These are phyloP conservation scores for Parnassius smintheus DNA, from an alignment of 2,888 invertebrate genomes.

Conservation along the genomic window DNA sequence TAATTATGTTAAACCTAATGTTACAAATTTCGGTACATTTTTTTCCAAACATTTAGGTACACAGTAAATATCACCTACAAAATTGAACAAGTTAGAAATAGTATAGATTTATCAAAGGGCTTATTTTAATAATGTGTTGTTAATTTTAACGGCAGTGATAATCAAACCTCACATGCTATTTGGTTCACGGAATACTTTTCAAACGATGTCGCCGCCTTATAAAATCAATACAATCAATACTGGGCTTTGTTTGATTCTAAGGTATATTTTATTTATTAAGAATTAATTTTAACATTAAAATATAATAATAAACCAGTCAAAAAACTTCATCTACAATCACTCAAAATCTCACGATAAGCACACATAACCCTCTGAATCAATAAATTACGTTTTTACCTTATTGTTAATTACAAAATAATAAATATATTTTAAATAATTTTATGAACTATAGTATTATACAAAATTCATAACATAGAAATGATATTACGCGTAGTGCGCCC, in stretches of 20 bases:
- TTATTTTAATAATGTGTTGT: conserved; percentile 62
- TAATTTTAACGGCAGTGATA: conserved; percentile 75
- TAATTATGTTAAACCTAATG: conserved; percentile 59
- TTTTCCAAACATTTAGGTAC: conserved; percentile 75
- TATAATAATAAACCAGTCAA: conserved; percentile 58
- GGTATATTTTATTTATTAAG: conserved; percentile 48
- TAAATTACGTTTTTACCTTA: conserved; percentile 63
- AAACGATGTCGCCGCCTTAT: conserved; percentile 17
- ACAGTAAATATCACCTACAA: conserved; percentile 77
- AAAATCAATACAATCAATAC: conserved; percentile 22
- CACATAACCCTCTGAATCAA: conserved; percentile 61
- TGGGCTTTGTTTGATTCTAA: conserved; percentile 25
- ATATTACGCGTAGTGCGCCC: conserved; percentile 59
- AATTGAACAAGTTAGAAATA: conserved; percentile 80
- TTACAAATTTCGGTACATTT: conserved; percentile 70
- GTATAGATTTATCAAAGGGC: conserved; percentile 78
- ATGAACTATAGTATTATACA: conserved; percentile 74
- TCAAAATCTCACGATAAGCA: conserved; percentile 67
- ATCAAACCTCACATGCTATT: conserved; percentile 64
- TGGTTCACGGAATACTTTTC: conserved; percentile 37
- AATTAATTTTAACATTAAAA: conserved; percentile 52
- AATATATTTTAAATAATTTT: conserved; percentile 70
- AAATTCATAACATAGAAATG: conserved; percentile 72
- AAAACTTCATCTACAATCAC: conserved; percentile 63
- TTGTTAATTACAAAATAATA: conserved; percentile 70